These are phyloP conservation scores for Agraylea sexmaculata DNA, from an alignment of 1,140 invertebrate species.

Conservation along the genomic window DNA sequence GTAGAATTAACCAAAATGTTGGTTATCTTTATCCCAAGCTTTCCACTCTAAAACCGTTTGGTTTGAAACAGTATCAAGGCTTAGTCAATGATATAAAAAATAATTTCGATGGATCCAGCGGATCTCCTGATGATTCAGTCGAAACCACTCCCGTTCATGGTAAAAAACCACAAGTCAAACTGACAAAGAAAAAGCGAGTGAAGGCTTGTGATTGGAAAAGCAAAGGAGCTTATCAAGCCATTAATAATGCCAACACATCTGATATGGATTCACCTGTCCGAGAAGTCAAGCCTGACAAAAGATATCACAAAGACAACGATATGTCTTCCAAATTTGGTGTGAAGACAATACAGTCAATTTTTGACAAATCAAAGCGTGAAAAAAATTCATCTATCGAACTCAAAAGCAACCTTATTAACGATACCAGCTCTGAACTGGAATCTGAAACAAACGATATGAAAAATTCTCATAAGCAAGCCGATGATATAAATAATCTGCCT, in stretches of 20 bases:
- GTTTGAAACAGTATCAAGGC: constrained; percentile 14
- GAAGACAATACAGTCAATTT: constrained; percentile 34
- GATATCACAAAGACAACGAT: constrained; percentile 12
- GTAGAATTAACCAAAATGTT: constrained; percentile 14
- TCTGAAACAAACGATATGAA: constrained; percentile 1
- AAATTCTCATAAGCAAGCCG: constrained; percentile 1
- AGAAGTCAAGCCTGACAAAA: constrained; percentile 14
- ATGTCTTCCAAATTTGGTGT: constrained; percentile 24
- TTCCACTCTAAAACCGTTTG: constrained; percentile 13
- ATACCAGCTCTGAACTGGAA: constrained; percentile 9
- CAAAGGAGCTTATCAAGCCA: constrained; percentile 30
- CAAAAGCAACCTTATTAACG: constrained; percentile 10
- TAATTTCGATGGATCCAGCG: constrained; percentile 8
- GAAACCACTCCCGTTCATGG: constrained; percentile 34
- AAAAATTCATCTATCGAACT: constrained; percentile 1
- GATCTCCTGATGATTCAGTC: constrained; percentile 16
- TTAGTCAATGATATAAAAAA: constrained; percentile 9
- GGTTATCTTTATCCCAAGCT: constrained; percentile 17
- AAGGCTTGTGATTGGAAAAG: constrained; percentile 35
- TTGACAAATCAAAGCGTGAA: constrained; percentile 22
- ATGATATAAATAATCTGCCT: constrained; percentile 14
- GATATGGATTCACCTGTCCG: constrained; percentile 16
- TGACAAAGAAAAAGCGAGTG: constrained; percentile 29
- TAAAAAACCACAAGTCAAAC: constrained; percentile 19
- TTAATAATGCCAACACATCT: constrained; percentile 15